Base-by-base conservation (phyloP, 2,888 invertebrate species). In the Corbicula japonica region DNA sequence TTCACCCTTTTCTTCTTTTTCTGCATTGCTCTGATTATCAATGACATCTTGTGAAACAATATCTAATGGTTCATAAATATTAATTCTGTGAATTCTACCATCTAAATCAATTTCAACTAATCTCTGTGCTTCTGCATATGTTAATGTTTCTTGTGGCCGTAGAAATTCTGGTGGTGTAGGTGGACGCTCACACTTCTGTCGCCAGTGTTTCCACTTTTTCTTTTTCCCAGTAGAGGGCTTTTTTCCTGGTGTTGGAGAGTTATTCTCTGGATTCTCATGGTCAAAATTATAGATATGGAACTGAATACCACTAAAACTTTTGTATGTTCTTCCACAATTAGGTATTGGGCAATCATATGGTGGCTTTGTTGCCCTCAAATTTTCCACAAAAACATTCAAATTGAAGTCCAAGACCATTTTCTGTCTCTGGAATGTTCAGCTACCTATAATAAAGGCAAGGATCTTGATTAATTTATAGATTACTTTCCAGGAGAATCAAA, bases 31-130 rank as follows among this genome's bases (percentile, higher is more conserved):
- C 54, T 91, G 90, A 82, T 92, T 91, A 56, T 92, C 92, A 75
- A 93, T 91, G 66, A 92, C 92, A 90, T 92, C 92, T 74, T 92
- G 92, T 32, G 90, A 88, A 28, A 94, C 92, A 50, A 94, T 92
- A 80, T 94, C 93, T 48, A 95, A 84, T 0, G 94, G 93, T 83
- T 95, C 94, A 85, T 92, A 93, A 58, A 95, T 94, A 85, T 94
- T 94, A 44, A 95, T 92, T 75, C 96, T 95, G 73, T 96, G 96
- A 71, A 96, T 95, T 92, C 96, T 95, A 0, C 97, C 97, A 92
- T 97, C 96, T n/a, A 97, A 95, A 91, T 97, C 97, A 90, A 97
- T 96, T 92, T 97, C 97, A 0, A 98, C 97, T 84, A 96, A 95
- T 94, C 96, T 96, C 92, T 97, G 97, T 2, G 97, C 96, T 91